A percentile compares a stretch with the other conserved stretches of the same genome.
Conservation (phyloP, 1,140 invertebrate species). For the Chrysoperla carnea region DNA sequence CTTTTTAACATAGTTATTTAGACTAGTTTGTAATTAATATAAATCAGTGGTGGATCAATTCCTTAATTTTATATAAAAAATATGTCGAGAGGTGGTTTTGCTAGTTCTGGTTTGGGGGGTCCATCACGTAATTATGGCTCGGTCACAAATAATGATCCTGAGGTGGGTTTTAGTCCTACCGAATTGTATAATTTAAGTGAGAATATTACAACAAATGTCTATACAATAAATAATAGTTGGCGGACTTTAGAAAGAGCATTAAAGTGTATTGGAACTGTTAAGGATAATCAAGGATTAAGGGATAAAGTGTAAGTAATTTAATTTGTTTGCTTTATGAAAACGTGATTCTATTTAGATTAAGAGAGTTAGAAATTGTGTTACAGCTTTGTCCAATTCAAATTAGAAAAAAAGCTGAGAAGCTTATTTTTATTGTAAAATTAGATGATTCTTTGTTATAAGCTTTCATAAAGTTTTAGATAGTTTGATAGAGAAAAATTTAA, state of each 20-base stretch:
- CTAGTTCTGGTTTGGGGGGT: background rate
- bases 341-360: background rate
- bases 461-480: no score
- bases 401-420: no score
- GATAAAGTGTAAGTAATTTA: slow-evolving; percentile 39
- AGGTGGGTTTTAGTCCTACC: slow-evolving; percentile 44
- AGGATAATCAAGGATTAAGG: slow-evolving; percentile 45
- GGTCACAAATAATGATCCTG: background rate
- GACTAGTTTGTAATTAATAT: no score
- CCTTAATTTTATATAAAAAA: background rate
- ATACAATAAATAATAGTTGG: slow-evolving; percentile 50
- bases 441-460: no score
- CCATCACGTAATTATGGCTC: background rate
- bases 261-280: slow-evolving; percentile 55
- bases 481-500: no score
- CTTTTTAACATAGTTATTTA: no score
- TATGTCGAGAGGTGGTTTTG: background rate
- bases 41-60: no score
- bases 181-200: slow-evolving; percentile 57
- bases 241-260: slow-evolving; percentile 51
- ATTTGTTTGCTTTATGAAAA: background rate
- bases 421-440: no score
- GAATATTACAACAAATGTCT: slow-evolving; percentile 62
- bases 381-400: no score
- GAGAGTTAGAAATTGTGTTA: no score